Conservation (phyloP, 2,797 vertebrate genomes). For the Pipistrellus nathusii region DNA sequence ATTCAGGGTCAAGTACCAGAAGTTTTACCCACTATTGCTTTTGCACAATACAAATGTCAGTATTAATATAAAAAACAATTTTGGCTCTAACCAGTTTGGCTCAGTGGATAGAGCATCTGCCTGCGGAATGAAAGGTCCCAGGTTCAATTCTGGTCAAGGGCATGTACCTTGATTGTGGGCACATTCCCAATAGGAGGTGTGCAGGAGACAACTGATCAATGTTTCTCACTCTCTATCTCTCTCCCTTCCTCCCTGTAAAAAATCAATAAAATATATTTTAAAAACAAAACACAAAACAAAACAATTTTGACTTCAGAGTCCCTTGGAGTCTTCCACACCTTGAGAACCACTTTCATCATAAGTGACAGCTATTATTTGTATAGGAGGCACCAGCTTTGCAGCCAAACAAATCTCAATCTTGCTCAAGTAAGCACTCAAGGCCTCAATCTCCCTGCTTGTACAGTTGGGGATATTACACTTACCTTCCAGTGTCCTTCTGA, state of each 20-base stretch:
- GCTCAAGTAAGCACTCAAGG: background rate
- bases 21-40: background rate
- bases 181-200: too few relatives aligned
- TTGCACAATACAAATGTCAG: background rate
- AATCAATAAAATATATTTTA: too few relatives aligned
- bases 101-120: too few relatives aligned
- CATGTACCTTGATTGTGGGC: too few relatives aligned
- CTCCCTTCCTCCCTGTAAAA: too few relatives aligned
- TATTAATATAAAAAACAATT: background rate
- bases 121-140: too few relatives aligned
- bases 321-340: background rate
- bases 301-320: background rate
- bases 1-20: background rate
- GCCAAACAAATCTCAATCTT: conserved; percentile 9
- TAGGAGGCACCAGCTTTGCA: background rate
- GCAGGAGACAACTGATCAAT: too few relatives aligned
- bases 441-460: background rate
- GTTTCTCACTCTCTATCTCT: too few relatives aligned
- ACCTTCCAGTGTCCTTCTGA: background rate
- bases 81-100: background rate
- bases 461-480: background rate
- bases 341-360: background rate
- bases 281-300: background rate
- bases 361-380: background rate
- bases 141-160: too few relatives aligned